Evolutionary conservation across 2,888 invertebrate species (phyloP).

Genomic region (Deladenus siricidicola): DNA sequence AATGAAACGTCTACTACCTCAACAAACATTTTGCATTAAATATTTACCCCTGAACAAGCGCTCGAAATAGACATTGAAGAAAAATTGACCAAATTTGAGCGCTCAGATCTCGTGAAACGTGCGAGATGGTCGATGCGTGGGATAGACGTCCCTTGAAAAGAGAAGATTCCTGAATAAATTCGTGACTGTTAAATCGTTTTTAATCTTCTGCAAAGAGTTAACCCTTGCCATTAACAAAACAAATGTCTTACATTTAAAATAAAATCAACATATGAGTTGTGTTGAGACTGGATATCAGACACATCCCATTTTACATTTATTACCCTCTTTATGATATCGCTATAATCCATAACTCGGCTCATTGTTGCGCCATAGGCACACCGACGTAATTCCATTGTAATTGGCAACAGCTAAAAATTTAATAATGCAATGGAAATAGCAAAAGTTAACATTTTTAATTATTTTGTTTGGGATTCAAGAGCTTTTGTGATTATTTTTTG

Average conservation of each 20-base stretch:
- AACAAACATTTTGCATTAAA: no score
- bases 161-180: not conserved
- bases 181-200: no score
- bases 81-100: conserved; percentile 52
- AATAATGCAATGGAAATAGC: not conserved
- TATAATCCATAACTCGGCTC: conserved; percentile 31
- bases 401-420: not conserved
- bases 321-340: conserved; percentile 69
- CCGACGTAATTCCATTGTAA: conserved; percentile 18
- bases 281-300: conserved; percentile 79
- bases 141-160: not conserved
- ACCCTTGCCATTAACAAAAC: no score
- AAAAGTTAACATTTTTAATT: not conserved
- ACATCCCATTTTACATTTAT: conserved; percentile 76
- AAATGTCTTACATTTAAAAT: conserved; percentile 50
- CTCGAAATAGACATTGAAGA: conserved; percentile 73
- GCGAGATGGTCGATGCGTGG: not conserved
- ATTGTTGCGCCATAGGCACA: conserved; percentile 35
- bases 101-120: not conserved
- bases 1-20: no score
- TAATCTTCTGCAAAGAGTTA: no score
- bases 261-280: conserved; percentile 70
- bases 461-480: no score
- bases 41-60: conserved; percentile 76
- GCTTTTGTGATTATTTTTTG: no score